These are phyloP conservation scores for Acrobasis repandana DNA, from an alignment of 2,888 invertebrate species.

Conservation along the genomic window DNA sequence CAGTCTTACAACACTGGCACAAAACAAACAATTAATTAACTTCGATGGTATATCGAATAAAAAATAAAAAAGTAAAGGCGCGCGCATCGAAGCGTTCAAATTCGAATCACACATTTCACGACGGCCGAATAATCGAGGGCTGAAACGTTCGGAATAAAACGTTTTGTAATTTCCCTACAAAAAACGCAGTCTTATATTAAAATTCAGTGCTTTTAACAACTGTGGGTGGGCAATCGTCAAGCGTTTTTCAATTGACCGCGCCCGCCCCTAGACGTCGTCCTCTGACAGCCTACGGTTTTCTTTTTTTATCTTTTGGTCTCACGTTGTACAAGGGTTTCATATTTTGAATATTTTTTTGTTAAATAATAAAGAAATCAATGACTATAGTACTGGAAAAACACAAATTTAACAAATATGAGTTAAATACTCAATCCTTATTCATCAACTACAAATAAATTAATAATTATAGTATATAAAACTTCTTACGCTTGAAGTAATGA, in stretches of 20 bases:
- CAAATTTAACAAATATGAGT: too few relatives aligned
- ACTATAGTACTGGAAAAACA: too few relatives aligned
- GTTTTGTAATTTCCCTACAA: constrained; percentile 35
- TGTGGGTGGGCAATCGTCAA: constrained; percentile 15
- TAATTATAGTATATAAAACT: too few relatives aligned
- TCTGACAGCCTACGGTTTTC: constrained; percentile 19
- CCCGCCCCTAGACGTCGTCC: constrained; percentile 24
- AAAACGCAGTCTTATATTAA: constrained; percentile 41
- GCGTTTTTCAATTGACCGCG: constrained; percentile 22
- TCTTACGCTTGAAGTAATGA: too few relatives aligned
- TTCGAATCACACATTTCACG: constrained; percentile 27
- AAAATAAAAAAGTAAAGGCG: constrained; percentile 20
- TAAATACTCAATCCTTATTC: too few relatives aligned
- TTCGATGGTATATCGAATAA: constrained; percentile 16
- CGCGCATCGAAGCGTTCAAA: constrained; percentile 22
- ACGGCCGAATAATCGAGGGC: constrained; percentile 34
- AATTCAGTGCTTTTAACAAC: constrained; percentile 35
- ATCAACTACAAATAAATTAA: too few relatives aligned
- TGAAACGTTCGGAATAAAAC: constrained; percentile 32
- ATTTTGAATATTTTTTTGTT: background rate
- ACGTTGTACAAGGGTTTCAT: background rate
- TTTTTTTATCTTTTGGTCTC: constrained; percentile 21
- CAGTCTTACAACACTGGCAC: background rate
- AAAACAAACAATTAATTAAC: constrained; percentile 13
- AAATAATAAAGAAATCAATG: too few relatives aligned